These are phyloP conservation scores for Oxyteleia sp. DNA, from an alignment of 2,888 invertebrate genomes.

Conservation along the genomic window DNA sequence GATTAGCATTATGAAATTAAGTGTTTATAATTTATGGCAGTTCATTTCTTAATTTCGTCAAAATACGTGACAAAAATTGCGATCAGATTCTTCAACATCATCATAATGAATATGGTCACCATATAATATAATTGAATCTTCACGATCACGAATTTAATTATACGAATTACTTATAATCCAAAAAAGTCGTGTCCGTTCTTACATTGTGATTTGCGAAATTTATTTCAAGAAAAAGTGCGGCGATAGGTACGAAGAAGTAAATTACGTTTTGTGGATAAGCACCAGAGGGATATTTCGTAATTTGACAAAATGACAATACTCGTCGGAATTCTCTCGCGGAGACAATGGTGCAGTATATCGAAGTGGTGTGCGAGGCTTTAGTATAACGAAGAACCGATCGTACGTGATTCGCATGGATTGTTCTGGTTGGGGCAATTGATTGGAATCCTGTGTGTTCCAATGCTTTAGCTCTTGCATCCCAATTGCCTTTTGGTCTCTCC, in stretches of 20 bases:
- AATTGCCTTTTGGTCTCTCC: slow-evolving; percentile 76
- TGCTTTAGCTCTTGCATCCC: slow-evolving; percentile 79
- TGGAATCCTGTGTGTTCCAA: slow-evolving; percentile 78
- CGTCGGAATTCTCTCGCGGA: slow-evolving; percentile 68
- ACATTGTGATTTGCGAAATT: slow-evolving; percentile 22
- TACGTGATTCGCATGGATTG: slow-evolving; percentile 78
- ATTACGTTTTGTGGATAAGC: slow-evolving; percentile 63
- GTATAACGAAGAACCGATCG: slow-evolving; percentile 76
- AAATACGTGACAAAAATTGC: neutral
- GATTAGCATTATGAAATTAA: slow-evolving; percentile 16
- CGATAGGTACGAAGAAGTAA: slow-evolving; percentile 47
- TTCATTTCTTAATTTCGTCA: neutral
- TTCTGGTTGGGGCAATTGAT: slow-evolving; percentile 78
- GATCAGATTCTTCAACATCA: neutral
- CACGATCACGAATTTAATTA: slow-evolving; percentile 14
- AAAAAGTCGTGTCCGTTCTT: slow-evolving; percentile 9
- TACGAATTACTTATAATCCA: neutral
- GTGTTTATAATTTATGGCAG: too few relatives aligned
- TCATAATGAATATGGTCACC: neutral
- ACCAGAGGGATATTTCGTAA: slow-evolving; percentile 65
- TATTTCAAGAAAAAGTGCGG: slow-evolving; percentile 41
- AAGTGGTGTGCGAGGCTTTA: slow-evolving; percentile 60
- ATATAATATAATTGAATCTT: slow-evolving; percentile 1
- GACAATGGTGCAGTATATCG: slow-evolving; percentile 62
- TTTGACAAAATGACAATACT: slow-evolving; percentile 72